Evolutionary conservation across 2,797 vertebrate genomes (phyloP), one percentile per base, ranked within the genome.

Genomic region (Crax fasciolata): DNA sequence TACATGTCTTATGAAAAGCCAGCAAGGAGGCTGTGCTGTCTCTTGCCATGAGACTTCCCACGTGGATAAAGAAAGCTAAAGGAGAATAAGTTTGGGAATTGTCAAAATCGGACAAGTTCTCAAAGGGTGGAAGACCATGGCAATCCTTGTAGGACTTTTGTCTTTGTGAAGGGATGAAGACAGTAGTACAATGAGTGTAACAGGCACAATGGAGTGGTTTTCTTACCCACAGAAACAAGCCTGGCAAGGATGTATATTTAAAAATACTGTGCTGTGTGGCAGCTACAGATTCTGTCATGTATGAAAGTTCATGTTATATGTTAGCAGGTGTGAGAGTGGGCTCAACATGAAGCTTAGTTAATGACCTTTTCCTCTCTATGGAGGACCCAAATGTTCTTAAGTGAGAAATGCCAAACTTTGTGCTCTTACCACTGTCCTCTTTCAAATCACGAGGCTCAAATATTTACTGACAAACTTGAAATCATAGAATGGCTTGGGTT

Each of bases 291-390:
- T 1, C 32, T 52, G 58, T 49, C 24, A 10, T 20, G 17, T 68
- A 46, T 70, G 17, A 44, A 30, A 65, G 54, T 62, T 52, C 24
- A 13, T 54, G 28, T 63, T 81, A 1, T 0, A 4, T 27, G 9
- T 38, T 17, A 27, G 48, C 32, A 67, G 13, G 11, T 61, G 30
- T 61, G 41, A 51, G 39, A 63, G 13, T 28, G 49, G 8, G 11
- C 63, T 80, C 58, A 71, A 17, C 38, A 6, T 17, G 35, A 41
- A 27, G 30, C 10, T 38, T 75, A 9, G 30, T 78, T 27, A 59
- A 59, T 2, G 2, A 67, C 20, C 27, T 74, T 0, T 71, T 13
- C n/a, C n/a, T 57, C 41, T 13, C 57, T 71, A 0, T 1, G 52
- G 35, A 15, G 54, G 10, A 28, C 3, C 3, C 7, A 9, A 19